Base-by-base conservation (phyloP, 2,888 invertebrate species). In the Tortricodes alternella region DNA sequence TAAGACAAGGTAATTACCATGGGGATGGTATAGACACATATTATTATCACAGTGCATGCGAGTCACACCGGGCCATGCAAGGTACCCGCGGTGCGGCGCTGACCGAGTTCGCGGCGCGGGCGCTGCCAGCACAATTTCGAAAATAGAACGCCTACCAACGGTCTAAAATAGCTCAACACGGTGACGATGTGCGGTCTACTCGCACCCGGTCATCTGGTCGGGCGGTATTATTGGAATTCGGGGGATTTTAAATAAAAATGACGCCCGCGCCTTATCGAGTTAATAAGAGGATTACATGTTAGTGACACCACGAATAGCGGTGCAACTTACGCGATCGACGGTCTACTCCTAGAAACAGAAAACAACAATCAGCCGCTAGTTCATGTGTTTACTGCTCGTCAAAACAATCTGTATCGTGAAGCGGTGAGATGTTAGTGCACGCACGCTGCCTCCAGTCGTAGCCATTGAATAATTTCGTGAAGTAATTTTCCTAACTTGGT, bases 261-360 rank as follows among this genome's bases (percentile, higher is more conserved):
- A 81, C 88, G 85, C 86, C 81, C 87, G 84, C 77, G 76, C 81
- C 81, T 70, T 70, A 58, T 71, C 61, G 59, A 76, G 88, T 89
- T 87, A 89, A 85, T 87, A 74, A 79, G 78, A 73, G 82, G 71
- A 76, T 77, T 79, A 80, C 67, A 74, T 56, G 88, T 90, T 89
- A 90, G 89, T 89, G 89, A 89, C 89, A 90, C 89, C 89, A 89
- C 87, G 84, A 80, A 85, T 83, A 89, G 89, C 89, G 89, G 89
- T 89, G 89, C 84, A 84, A 91, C 91, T 91, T 91, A 91, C 91
- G 85, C 85, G 86, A 89, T 91, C 85, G 91, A 91, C 74, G 91
- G 90, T 91, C 91, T 91, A 91, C 90, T 89, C 91, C 91, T 91
- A 91, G 88, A 91, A 91, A 91, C 85, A 91, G 85, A 89, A 91